A percentile compares a stretch with the other conserved stretches of the same genome.
Evolutionary conservation across 1,140 invertebrate species (phyloP).

Genomic region (Euura lappo): DNA sequence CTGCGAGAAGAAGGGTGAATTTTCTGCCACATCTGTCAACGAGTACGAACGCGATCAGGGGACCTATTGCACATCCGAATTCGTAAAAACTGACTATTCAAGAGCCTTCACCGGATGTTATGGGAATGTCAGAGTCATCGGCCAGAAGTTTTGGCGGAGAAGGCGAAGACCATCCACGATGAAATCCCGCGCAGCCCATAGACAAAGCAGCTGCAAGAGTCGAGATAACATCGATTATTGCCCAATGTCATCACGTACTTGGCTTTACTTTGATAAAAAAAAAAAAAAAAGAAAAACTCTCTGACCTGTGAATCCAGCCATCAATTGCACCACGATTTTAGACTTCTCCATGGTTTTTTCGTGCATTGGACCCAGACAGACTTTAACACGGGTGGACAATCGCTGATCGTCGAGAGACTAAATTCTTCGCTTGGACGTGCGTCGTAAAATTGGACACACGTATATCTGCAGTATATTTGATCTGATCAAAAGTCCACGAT

Average conservation of each 20-base stretch:
- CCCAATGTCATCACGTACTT: no score
- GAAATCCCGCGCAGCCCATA: background rate
- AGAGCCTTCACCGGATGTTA: background rate
- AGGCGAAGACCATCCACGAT: background rate
- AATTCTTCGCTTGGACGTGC: no score
- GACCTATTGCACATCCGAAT: constrained; percentile 44
- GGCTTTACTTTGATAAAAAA: no score
- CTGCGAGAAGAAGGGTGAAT: constrained; percentile 63
- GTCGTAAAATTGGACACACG: no score
- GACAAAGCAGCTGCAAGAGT: constrained; percentile 17
- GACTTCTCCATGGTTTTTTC: background rate
- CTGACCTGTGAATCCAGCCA: background rate
- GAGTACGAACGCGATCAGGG: constrained; percentile 33
- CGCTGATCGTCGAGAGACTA: background rate
- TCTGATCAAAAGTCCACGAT: no score
- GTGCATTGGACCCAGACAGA: background rate
- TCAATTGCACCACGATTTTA: background rate
- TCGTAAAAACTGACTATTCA: constrained; percentile 8
- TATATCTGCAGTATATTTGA: no score
- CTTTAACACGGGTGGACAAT: background rate
- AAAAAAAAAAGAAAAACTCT: background rate
- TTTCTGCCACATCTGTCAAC: constrained; percentile 67
- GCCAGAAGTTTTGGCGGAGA: background rate
- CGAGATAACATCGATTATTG: background rate
- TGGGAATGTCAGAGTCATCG: background rate